phyloP scores from a whole-genome alignment of 2,113 vertebrate species.

The Lepus americanus region DNA sequence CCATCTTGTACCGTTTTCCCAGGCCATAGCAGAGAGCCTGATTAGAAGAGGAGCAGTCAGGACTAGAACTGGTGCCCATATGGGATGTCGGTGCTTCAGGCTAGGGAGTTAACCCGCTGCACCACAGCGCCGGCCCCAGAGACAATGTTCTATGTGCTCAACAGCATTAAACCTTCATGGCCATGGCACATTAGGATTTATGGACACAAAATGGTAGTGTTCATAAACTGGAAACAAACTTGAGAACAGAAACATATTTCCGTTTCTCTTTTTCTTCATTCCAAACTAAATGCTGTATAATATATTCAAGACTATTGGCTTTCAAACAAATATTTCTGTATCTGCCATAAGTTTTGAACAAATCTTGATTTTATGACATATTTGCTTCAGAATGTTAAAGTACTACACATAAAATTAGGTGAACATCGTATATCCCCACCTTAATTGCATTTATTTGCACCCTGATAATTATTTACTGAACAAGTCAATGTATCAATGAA shows the following conservation, averaged over 20 bases:
- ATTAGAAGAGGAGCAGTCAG: too few species aligned
- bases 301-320: not conserved
- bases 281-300: not conserved
- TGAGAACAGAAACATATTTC: not conserved
- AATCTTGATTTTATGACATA: not conserved
- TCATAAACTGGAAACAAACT: not conserved
- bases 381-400: constrained; percentile 20
- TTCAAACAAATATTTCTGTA: not conserved
- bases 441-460: not conserved
- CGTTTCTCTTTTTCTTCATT: constrained; percentile 35
- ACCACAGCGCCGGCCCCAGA: too few species aligned
- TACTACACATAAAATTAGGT: not conserved
- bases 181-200: not conserved
- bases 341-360: not conserved
- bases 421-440: not conserved
- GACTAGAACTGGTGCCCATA: too few species aligned
- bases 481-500: not conserved
- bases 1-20: too few species aligned
- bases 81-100: too few species aligned
- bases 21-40: too few species aligned
- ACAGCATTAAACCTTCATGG: not conserved
- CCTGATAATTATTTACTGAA: not conserved
- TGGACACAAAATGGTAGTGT: not conserved
- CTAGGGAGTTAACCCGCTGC: too few species aligned
- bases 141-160: not conserved